Evolutionary conservation across 2,888 invertebrate species (phyloP).

Genomic region (Spisula subtruncata): DNA sequence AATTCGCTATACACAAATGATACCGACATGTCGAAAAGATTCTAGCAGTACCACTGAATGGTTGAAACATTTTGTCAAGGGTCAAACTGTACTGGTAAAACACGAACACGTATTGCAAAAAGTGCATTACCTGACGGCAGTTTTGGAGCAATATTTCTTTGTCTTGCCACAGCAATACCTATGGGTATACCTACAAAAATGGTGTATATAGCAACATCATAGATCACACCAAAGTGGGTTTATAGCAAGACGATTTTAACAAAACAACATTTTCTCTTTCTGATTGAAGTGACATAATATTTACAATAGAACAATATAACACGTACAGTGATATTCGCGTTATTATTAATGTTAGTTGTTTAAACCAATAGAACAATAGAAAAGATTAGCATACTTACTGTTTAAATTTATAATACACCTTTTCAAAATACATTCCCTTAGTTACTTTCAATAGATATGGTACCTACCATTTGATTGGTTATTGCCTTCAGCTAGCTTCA

Average conservation of each 20-base stretch:
- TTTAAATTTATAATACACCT: not conserved
- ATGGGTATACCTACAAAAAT: slow-evolving; percentile 76
- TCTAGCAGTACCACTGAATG: too few species aligned
- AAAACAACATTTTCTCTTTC: too few species aligned
- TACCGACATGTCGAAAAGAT: too few species aligned
- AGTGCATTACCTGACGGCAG: slow-evolving; percentile 46
- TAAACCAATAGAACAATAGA: not conserved
- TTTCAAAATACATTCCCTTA: not conserved
- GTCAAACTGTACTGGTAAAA: too few species aligned
- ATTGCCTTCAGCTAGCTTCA: slow-evolving; percentile 33
- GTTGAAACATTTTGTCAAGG: too few species aligned
- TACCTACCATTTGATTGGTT: slow-evolving; percentile 32
- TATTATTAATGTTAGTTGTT: not conserved
- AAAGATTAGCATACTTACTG: not conserved
- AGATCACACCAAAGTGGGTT: not conserved
- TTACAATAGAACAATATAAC: not conserved
- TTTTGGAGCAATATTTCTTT: slow-evolving; percentile 72
- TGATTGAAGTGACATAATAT: too few species aligned
- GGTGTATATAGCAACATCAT: not conserved
- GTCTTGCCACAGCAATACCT: slow-evolving; percentile 83
- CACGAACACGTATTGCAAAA: too few species aligned
- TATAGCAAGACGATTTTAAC: too few species aligned
- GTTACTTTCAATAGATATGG: not conserved
- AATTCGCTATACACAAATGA: too few species aligned
- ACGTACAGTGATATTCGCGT: slow-evolving; percentile 5